A percentile compares a stretch with the other conserved stretches of the same genome.
These are phyloP conservation scores for Arothron firmamentum DNA, from an alignment of 2,113 vertebrate genomes.

Conservation along the genomic window DNA sequence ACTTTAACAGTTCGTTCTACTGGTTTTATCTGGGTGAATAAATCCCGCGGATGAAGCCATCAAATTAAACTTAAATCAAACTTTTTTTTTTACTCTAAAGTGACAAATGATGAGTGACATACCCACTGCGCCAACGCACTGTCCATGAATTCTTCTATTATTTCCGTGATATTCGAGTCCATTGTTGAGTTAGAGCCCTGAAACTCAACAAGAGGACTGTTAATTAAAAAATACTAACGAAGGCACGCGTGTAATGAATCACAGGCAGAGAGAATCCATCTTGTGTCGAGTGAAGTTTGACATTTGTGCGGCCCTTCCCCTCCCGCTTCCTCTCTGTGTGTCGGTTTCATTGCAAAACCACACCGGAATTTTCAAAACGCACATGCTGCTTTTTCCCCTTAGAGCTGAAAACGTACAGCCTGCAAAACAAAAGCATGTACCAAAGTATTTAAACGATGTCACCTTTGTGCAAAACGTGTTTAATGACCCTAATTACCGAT, in stretches of 20 bases:
- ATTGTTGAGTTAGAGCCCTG: slow-evolving; percentile 55
- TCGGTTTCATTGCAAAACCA: slow-evolving; percentile 65
- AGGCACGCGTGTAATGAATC: slow-evolving; percentile 19
- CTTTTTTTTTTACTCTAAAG: slow-evolving; percentile 32
- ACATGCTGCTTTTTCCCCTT: slow-evolving; percentile 38
- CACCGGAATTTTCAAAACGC: slow-evolving; percentile 69
- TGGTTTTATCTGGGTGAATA: background rate
- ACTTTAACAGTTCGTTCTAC: slow-evolving; percentile 2
- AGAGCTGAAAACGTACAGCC: background rate
- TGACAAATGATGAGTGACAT: slow-evolving; percentile 64
- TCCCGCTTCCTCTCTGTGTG: slow-evolving; percentile 25
- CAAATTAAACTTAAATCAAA: slow-evolving; percentile 22
- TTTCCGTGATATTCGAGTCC: slow-evolving; percentile 70
- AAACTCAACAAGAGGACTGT: slow-evolving; percentile 15
- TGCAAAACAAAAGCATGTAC: no score
- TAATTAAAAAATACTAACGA: slow-evolving; percentile 44
- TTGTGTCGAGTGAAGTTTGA: slow-evolving; percentile 46
- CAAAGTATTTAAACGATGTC: no score
- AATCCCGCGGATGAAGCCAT: no score
- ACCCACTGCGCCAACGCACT: slow-evolving; percentile 79
- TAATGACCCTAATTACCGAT: no score
- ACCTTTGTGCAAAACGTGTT: no score
- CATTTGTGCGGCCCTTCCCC: slow-evolving; percentile 49
- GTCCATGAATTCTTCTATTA: slow-evolving; percentile 77
- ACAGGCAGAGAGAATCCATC: slow-evolving; percentile 41